Conservation (phyloP, 1,140 invertebrate species). For the Trichonephila clavata region DNA sequence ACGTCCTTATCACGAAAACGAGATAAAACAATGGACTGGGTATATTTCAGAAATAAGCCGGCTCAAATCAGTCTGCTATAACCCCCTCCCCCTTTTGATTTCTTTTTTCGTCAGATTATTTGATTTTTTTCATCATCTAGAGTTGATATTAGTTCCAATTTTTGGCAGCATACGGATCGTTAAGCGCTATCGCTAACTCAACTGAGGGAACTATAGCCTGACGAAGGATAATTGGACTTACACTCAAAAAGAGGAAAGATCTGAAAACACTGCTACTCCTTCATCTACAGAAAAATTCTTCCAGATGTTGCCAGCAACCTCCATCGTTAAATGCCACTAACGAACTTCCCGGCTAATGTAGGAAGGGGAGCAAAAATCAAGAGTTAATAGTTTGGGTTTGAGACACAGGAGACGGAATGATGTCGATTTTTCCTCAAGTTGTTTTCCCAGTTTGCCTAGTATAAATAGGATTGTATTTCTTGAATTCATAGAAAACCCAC, state of each 20-base stretch:
- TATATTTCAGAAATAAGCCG: constrained; percentile 55
- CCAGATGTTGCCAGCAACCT: constrained; percentile 62
- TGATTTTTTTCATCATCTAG: constrained; percentile 61
- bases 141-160: constrained; percentile 73
- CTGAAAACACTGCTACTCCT: constrained; percentile 35
- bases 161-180: constrained; percentile 67
- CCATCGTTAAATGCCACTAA: constrained; percentile 56
- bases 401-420: neutral
- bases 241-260: constrained; percentile 55
- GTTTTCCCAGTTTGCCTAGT: neutral
- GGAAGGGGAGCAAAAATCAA: constrained; percentile 18
- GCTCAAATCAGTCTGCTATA: constrained; percentile 51
- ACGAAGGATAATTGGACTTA: constrained; percentile 51
- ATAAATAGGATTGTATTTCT: neutral
- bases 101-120: constrained; percentile 43
- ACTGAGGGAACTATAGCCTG: neutral
- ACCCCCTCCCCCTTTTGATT: neutral
- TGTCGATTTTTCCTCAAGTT: neutral
- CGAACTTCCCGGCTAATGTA: constrained; percentile 60
- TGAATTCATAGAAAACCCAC: neutral
- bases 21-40: constrained; percentile 65
- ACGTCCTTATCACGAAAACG: constrained; percentile 49
- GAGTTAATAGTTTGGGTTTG: constrained; percentile 33
- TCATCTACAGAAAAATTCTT: constrained; percentile 14
- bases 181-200: constrained; percentile 55